phyloP scores from a whole-genome alignment of 92 coral and sea anemone genomes.

The Virgularia gustaviana region DNA sequence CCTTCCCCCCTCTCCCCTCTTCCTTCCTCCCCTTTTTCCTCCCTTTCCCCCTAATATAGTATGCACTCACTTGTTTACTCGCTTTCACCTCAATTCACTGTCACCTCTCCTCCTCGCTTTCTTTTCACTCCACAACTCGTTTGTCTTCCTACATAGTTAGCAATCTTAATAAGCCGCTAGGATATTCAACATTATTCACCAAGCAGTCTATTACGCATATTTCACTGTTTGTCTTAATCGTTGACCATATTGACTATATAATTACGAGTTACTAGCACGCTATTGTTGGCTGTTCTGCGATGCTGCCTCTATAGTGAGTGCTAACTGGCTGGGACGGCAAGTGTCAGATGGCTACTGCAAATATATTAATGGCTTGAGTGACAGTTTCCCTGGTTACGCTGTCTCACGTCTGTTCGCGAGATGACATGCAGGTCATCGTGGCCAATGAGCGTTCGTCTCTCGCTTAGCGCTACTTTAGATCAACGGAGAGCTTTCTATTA shows the following conservation, averaged over 20 bases:
- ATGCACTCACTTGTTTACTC: too few species aligned
- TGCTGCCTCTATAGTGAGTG: background rate
- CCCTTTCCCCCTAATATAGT: too few species aligned
- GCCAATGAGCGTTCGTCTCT: conserved; percentile 23
- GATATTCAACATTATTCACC: background rate
- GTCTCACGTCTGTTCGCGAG: background rate
- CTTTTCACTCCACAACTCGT: too few species aligned
- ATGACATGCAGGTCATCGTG: conserved; percentile 14
- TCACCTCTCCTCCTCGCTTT: too few species aligned
- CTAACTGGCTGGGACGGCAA: background rate
- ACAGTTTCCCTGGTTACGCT: conserved; percentile 22
- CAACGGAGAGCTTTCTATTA: background rate
- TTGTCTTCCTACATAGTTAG: too few species aligned
- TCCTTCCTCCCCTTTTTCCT: too few species aligned
- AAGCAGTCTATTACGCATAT: background rate
- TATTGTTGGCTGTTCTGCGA: background rate
- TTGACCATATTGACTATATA: background rate
- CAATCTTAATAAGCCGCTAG: too few species aligned
- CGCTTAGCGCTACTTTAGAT: background rate
- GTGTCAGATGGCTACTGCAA: background rate
- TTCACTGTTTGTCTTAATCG: conserved; percentile 3
- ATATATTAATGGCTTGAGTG: conserved; percentile 33
- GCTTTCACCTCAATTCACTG: too few species aligned
- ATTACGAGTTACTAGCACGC: background rate
- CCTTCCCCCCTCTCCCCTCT: too few species aligned